phyloP scores from a whole-genome alignment of 1,140 invertebrate genomes.

The Danaus plexippus region DNA sequence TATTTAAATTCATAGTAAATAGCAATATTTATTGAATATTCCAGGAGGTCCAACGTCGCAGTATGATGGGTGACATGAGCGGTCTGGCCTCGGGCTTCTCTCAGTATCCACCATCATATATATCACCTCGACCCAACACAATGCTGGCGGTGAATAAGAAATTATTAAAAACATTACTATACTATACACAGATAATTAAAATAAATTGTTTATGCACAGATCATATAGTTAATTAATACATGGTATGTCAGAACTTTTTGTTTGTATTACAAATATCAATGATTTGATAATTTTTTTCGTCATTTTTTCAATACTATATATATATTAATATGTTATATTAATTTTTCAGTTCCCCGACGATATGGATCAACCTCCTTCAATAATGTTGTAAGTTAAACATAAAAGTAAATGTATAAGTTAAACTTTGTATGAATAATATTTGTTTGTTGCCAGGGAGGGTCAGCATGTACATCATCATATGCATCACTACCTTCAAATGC shows the following conservation, averaged over 20 bases:
- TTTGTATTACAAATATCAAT: too few species aligned
- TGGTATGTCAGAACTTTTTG: too few species aligned
- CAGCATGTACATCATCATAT: slow-evolving; percentile 68
- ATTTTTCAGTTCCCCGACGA: slow-evolving; percentile 63
- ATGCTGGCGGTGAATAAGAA: slow-evolving; percentile 32
- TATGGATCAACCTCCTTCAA: slow-evolving; percentile 44
- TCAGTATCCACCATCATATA: slow-evolving; percentile 18
- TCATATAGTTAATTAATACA: too few species aligned
- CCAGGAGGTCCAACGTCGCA: slow-evolving; percentile 75
- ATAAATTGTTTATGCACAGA: too few species aligned
- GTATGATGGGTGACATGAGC: slow-evolving; percentile 62
- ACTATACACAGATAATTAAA: not conserved
- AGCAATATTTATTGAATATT: not conserved
- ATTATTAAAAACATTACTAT: slow-evolving; percentile 5
- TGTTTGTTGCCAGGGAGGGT: slow-evolving; percentile 38
- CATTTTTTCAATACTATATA: not conserved
- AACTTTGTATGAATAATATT: slow-evolving; percentile 1
- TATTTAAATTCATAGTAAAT: too few species aligned
- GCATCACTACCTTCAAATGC: slow-evolving; percentile 67
- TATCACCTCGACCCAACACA: slow-evolving; percentile 30
- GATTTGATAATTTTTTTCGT: not conserved
- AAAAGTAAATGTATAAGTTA: slow-evolving; percentile 4
- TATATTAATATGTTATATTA: slow-evolving; percentile 2
- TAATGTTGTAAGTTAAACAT: slow-evolving; percentile 44
- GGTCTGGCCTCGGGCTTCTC: slow-evolving; percentile 17